Percentiles rank a stretch among this genome's conserved stretches.
phyloP scores from a whole-genome alignment of 2,888 invertebrate species.

The Caenorhabditis japonica region DNA sequence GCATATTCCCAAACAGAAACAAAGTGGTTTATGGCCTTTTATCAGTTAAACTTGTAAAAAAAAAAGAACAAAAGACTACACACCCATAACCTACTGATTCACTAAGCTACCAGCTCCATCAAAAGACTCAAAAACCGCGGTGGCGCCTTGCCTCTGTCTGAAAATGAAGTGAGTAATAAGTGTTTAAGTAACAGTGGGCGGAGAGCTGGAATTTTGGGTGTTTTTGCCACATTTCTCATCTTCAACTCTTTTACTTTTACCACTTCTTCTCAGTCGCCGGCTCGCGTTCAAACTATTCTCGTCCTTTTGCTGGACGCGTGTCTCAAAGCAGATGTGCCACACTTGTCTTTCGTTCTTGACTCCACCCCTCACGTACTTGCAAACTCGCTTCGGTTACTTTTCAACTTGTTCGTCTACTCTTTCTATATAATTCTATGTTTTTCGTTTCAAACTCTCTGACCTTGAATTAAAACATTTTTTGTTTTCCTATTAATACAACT shows the following conservation, averaged over 20 bases:
- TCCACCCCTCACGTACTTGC: slow-evolving; percentile 16
- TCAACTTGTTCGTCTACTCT: not conserved
- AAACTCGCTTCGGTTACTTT: slow-evolving; percentile 13
- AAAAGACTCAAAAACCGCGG: slow-evolving; percentile 9
- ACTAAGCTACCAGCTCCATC: slow-evolving; percentile 1
- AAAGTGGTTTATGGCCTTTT: no score
- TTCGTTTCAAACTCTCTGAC: not conserved
- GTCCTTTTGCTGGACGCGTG: slow-evolving; percentile 20
- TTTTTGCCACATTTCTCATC: not conserved
- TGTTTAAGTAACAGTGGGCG: no score
- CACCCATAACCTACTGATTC: slow-evolving; percentile 37
- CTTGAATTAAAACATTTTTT: no score
- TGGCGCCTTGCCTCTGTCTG: slow-evolving; percentile 9
- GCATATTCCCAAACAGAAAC: no score
- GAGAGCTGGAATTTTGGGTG: no score
- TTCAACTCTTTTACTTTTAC: not conserved
- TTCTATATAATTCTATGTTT: slow-evolving; percentile 1
- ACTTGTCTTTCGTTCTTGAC: slow-evolving; percentile 39
- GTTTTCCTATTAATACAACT: not conserved
- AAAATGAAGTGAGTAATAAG: slow-evolving; percentile 21
- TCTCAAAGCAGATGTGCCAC: slow-evolving; percentile 42
- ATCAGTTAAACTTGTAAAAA: slow-evolving; percentile 15
- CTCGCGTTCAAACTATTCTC: slow-evolving; percentile 6
- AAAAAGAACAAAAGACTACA: slow-evolving; percentile 6
- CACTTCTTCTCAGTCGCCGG: not conserved